Evolutionary conservation across 2,113 vertebrate species (phyloP), one percentile per base, ranked within the genome.

Genomic region (Propithecus coquereli): DNA sequence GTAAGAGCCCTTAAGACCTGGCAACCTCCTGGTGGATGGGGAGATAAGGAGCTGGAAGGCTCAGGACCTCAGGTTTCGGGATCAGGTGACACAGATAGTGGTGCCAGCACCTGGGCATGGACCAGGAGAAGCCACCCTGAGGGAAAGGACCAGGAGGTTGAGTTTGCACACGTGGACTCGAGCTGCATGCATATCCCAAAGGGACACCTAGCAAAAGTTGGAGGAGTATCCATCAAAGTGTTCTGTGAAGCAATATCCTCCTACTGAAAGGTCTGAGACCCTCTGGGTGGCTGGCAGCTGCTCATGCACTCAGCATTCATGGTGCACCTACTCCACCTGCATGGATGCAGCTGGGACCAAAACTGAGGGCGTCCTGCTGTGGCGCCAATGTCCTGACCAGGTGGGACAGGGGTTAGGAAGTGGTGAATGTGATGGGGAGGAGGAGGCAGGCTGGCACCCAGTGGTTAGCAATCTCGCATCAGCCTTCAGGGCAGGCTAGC

Each of bases 211-310:
- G 18, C 22, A 8, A 27, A n/a, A 52, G n/a, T 18, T 30, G 66
- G 0, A 6, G 5, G 14, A 57, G 32, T 2, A 0, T 8, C 17
- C 2, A 0, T 13, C n/a, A 14, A 83, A 50, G 34, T 0, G 0
- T 43, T 9, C 70, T 34, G 20, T 12, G 54, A 50, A 59, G 65
- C 20, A 2, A 9, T 20, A 3, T 6, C 32, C 91, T 50, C 32
- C 3, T 1, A 37, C 8, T 12, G 20, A 68, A 52, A 70, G 43
- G 30, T 13, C 54, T 2, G n/a, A 59, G 17, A 25, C 4, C 5
- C 27, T 23, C 50, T 23, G 27, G 20, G 52, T 20, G 32, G 30
- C 83, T 3, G 1, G 27, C 43, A 40, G 91, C 47, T 22, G 1
- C 23, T 23, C 25, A 23, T 16, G 43, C 25, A 8, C 73, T 43